phyloP scores from a whole-genome alignment of 35 echinoderm and acorn worm species.

The Stichopus chloronotus region DNA sequence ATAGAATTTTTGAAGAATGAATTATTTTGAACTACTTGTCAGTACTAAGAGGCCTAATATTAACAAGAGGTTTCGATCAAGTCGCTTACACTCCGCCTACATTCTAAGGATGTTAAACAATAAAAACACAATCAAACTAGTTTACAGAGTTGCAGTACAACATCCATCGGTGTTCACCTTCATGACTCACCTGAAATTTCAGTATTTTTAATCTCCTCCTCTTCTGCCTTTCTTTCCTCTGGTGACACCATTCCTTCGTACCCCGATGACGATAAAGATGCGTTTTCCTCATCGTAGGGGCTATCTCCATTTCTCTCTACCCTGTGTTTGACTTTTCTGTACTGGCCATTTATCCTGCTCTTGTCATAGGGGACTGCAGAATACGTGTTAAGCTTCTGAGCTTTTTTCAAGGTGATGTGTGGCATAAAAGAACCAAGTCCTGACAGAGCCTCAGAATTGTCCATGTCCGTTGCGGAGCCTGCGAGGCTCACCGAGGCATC shows the following conservation, averaged over 20 bases:
- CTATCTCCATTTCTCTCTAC: background rate
- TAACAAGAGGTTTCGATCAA: no score
- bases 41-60: no score
- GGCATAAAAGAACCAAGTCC: conserved; percentile 21
- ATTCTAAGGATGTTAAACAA: no score
- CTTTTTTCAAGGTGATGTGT: conserved; percentile 4
- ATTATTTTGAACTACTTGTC: no score
- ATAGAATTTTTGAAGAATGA: no score
- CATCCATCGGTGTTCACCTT: background rate
- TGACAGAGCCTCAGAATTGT: background rate
- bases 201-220: background rate
- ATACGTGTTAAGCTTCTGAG: background rate
- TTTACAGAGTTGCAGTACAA: no score
- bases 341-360: background rate
- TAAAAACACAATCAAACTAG: no score
- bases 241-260: background rate
- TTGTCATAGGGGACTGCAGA: conserved; percentile 35
- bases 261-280: background rate
- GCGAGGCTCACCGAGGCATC: background rate
- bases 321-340: background rate
- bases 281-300: background rate
- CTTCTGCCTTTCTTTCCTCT: background rate
- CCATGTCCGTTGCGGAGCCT: background rate
- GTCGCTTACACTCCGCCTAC: no score
- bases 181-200: background rate